Base-by-base conservation (phyloP, 2,113 vertebrate species). In the Hiodon alosoides region DNA sequence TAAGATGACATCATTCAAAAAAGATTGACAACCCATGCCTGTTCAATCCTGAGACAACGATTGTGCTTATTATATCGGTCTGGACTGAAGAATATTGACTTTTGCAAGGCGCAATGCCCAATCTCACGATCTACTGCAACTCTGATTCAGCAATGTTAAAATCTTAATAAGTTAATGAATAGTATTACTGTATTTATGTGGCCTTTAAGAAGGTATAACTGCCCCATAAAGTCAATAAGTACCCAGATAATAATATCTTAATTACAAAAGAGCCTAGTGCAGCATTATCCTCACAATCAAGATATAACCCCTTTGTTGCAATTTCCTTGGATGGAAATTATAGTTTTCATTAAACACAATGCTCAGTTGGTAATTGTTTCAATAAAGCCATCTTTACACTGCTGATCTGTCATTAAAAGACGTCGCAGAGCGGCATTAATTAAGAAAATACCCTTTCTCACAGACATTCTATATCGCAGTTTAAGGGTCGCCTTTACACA, bases 321-420 rank as follows among this genome's bases (percentile, higher is more conserved):
- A 90, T 90, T 90, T 87, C 88, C 81, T 86, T 84, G 84, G 85
- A 85, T 79, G 85, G 85, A 78, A 92, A 91, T 91, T 85, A 91
- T 91, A 87, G 90, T 91, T 92, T 92, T 91, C 89, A 91, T 92
- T 92, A 92, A 89, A 89, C 83, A 71, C 47, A 87, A 90, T 89
- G 87, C 85, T 90, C 84, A 80, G 85, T 91, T 90, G 91, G 89
- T 90, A 88, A 91, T 90, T 89, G 86, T 86, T 88, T 89, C 90
- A 90, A 91, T 91, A 89, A 90, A 85, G 86, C 90, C 86, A n/a
- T n/a, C n/a, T n/a, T n/a, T n/a, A n/a, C n/a, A n/a, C n/a, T 85
- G 83, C 88, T 90, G 88, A 90, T 90, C 88, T 84, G 82, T 86
- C 85, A 80, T 85, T 53, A 57, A 86, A 86, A 89, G 83, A 89